A percentile compares a stretch with the other conserved stretches of the same genome.
phyloP scores from a whole-genome alignment of 2,888 invertebrate species.

The Cephus nigrinus region DNA sequence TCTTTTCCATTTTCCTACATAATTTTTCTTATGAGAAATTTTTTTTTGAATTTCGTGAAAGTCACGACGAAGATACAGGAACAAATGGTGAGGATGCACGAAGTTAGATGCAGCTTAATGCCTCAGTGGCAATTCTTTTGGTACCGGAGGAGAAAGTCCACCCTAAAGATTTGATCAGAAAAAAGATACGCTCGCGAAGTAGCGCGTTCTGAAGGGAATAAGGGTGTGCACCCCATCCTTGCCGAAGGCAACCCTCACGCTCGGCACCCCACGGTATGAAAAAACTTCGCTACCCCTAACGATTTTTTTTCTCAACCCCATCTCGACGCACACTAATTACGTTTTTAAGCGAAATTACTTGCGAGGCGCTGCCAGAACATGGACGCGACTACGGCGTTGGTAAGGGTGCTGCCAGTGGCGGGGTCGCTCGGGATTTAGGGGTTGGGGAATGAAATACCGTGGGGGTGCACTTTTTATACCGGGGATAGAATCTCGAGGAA shows the following conservation, averaged over 20 bases:
- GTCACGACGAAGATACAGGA: conserved; percentile 39
- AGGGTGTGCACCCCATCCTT: conserved; percentile 45
- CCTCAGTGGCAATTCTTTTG: conserved; percentile 38
- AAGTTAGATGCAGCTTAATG: conserved; percentile 32
- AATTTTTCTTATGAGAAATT: neutral
- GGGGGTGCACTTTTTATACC: conserved; percentile 27
- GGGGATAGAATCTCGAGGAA: conserved; percentile 25
- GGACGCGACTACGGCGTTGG: neutral
- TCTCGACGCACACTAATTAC: conserved; percentile 62
- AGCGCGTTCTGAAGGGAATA: conserved; percentile 19
- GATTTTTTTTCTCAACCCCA: conserved; percentile 56
- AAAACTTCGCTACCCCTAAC: conserved; percentile 56
- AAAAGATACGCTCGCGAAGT: conserved; percentile 31
- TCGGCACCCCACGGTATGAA: conserved; percentile 48
- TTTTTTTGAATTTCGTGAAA: neutral
- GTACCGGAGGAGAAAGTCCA: conserved; percentile 45
- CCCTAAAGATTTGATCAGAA: conserved; percentile 52
- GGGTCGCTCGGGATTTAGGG: conserved; percentile 16
- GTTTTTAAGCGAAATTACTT: conserved; percentile 64
- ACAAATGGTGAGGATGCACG: neutral
- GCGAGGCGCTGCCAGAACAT: conserved; percentile 40
- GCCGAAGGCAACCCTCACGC: conserved; percentile 41
- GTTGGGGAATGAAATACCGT: conserved; percentile 37
- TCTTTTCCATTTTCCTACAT: neutral
- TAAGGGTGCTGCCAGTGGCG: conserved; percentile 19